phyloP scores from a whole-genome alignment of 2,888 invertebrate species.

The Netelia fuscicornis region DNA sequence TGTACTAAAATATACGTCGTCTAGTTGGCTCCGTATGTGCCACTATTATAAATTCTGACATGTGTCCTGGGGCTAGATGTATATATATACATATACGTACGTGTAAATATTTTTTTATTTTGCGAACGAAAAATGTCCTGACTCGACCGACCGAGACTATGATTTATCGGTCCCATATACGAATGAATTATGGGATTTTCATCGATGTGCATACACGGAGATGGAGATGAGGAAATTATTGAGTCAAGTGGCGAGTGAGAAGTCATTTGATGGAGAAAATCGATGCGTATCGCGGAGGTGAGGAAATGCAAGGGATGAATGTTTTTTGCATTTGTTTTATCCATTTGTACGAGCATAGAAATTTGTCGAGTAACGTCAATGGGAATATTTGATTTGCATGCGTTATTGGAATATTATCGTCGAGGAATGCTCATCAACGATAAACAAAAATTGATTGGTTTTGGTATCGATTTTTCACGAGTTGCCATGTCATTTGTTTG shows the following conservation, averaged over 20 bases:
- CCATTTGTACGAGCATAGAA: neutral
- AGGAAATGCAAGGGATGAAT: conserved; percentile 5
- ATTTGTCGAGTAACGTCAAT: neutral
- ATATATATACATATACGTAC: conserved; percentile 3
- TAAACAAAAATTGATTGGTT: neutral
- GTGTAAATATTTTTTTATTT: neutral
- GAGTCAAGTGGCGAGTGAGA: conserved; percentile 11
- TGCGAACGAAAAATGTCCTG: conserved; percentile 8
- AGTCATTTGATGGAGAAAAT: conserved; percentile 1
- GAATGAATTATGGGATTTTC: conserved; percentile 18
- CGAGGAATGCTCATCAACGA: neutral
- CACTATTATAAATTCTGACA: conserved; percentile 19
- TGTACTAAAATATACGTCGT: neutral
- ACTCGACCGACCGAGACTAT: conserved; percentile 1
- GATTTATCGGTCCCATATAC: conserved; percentile 28
- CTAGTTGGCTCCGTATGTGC: conserved; percentile 19
- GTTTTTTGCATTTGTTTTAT: neutral
- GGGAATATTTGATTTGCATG: neutral
- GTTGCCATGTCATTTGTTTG: no score
- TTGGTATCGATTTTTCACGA: neutral
- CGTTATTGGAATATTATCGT: neutral
- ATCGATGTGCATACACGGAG: conserved; percentile 23
- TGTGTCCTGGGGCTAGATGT: neutral
- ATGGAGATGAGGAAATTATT: conserved; percentile 31
- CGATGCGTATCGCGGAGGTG: conserved; percentile 9